Conservation (phyloP, 2,888 invertebrate genomes). For the Drosophila leonis region DNA sequence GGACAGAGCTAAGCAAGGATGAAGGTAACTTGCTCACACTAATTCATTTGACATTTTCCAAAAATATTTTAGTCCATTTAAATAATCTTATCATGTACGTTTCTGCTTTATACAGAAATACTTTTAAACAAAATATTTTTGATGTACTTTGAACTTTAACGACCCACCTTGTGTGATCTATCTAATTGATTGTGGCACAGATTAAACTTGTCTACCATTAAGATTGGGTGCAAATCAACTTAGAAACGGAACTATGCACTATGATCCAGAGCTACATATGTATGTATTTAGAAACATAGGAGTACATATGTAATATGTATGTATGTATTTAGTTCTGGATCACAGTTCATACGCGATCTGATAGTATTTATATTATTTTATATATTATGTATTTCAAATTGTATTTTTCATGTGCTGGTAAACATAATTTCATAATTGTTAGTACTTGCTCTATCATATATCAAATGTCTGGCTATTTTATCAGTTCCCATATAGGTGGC, state of each 20-base stretch:
- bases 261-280: neutral
- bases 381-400: neutral
- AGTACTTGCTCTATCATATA: constrained; percentile 7
- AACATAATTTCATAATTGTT: constrained; percentile 17
- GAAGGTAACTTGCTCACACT: constrained; percentile 87
- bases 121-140: constrained; percentile 1
- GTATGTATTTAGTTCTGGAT: neutral
- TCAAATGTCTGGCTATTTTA: constrained; percentile 18
- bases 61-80: constrained; percentile 19
- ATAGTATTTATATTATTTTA: neutral
- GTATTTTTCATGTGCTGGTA: neutral
- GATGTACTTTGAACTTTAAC: constrained; percentile 47
- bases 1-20: constrained; percentile 89
- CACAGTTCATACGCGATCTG: constrained; percentile 17
- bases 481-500: constrained; percentile 13
- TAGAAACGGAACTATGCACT: neutral
- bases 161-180: constrained; percentile 4
- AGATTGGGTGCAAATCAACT: constrained; percentile 5
- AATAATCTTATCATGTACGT: constrained; percentile 46
- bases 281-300: neutral
- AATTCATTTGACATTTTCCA: neutral
- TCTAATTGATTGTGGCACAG: constrained; percentile 26
- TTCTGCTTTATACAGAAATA: neutral
- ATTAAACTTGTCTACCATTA: constrained; percentile 20
- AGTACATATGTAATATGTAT: neutral